phyloP scores from a whole-genome alignment of 92 coral and sea anemone species.

The Bergia puertoricense region DNA sequence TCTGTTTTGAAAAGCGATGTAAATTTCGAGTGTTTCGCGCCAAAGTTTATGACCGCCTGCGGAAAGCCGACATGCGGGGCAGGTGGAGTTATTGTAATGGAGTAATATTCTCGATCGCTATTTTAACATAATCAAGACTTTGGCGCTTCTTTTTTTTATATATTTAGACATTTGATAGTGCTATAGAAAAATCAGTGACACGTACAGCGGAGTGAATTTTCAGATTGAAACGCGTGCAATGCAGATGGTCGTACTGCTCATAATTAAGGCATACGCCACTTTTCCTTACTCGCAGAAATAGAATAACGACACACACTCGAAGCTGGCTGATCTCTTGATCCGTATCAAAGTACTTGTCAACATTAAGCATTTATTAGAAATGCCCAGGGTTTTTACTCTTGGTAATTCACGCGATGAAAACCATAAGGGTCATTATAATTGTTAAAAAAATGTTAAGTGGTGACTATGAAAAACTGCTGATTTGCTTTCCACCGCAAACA shows the following conservation, averaged over 20 bases:
- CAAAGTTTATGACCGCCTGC: constrained; percentile 44
- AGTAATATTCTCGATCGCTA: constrained; percentile 24
- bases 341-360: not conserved
- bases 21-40: constrained; percentile 37
- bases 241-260: not conserved
- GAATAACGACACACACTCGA: not conserved
- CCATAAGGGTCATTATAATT: constrained; percentile 2
- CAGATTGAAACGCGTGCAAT: not conserved
- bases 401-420: constrained; percentile 28
- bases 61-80: constrained; percentile 30
- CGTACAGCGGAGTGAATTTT: not conserved
- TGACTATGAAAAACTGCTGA: not conserved
- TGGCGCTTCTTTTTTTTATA: constrained; percentile 8
- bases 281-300: not conserved
- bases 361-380: not conserved
- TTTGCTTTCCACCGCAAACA: not conserved
- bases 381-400: not conserved
- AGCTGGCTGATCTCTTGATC: constrained; percentile 27
- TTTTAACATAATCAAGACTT: constrained; percentile 24
- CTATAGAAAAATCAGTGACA: not conserved
- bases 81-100: constrained; percentile 35
- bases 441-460: not conserved
- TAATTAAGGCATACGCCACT: too few relatives aligned
- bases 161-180: constrained; percentile 15
- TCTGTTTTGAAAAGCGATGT: constrained; percentile 42